phyloP scores from a whole-genome alignment of 2,888 invertebrate species.

The Vannuccia rotundouncinata region DNA sequence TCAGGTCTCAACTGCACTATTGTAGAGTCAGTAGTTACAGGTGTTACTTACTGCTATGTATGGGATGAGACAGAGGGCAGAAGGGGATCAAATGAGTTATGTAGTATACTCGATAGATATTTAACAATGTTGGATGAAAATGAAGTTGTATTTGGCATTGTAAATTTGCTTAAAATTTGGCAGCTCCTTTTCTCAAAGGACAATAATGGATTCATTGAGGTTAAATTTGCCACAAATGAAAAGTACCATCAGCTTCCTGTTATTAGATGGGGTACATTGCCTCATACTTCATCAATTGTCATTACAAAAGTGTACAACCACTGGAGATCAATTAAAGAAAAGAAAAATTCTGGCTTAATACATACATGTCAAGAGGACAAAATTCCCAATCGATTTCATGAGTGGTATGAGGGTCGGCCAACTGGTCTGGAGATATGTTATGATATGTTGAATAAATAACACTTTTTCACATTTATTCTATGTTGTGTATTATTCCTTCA shows the following conservation, averaged over 20 bases:
- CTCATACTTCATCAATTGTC: constrained; percentile 21
- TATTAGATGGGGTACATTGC: constrained; percentile 12
- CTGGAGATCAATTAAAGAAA: constrained; percentile 4
- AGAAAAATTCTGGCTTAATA: constrained; percentile 11
- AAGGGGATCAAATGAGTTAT: constrained; percentile 24
- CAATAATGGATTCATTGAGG: constrained; percentile 12
- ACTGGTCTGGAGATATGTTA: neutral
- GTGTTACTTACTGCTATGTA: no score
- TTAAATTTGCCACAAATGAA: constrained; percentile 16
- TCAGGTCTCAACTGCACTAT: no score
- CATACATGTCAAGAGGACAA: constrained; percentile 2
- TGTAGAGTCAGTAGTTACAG: no score
- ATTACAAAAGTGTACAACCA: constrained; percentile 19
- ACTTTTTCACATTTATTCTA: neutral
- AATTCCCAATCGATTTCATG: constrained; percentile 20
- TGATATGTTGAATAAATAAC: constrained; percentile 11
- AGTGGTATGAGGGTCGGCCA: constrained; percentile 19
- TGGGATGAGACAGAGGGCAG: constrained; percentile 1
- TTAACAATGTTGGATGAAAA: neutral
- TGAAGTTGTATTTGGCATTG: neutral
- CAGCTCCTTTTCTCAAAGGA: neutral
- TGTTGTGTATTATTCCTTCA: neutral
- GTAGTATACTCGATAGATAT: constrained; percentile 2
- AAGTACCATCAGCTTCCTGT: constrained; percentile 6
- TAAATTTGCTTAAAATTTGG: constrained; percentile 2